These are phyloP conservation scores for Zhuqinia jingwanae DNA, from an alignment of 2,888 invertebrate species.

Conservation along the genomic window DNA sequence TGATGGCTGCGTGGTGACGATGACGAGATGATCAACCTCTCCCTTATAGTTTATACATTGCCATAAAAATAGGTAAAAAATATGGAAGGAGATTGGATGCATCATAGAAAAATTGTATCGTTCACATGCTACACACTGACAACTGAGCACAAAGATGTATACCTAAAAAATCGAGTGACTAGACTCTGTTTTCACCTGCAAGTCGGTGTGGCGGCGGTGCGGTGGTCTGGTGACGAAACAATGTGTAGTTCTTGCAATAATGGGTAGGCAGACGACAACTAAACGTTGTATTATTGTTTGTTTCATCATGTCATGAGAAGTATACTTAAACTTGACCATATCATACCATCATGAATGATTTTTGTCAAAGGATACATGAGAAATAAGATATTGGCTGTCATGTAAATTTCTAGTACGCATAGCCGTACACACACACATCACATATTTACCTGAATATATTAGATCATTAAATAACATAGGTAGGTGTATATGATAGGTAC, in stretches of 20 bases:
- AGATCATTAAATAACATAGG: no score
- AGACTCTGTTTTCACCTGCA: background rate
- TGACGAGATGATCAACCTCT: background rate
- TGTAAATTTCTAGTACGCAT: background rate
- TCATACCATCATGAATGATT: background rate
- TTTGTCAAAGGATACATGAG: background rate
- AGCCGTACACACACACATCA: background rate
- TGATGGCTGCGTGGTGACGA: no score
- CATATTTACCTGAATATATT: no score
- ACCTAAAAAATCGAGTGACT: background rate
- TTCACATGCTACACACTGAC: background rate
- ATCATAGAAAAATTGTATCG: conserved; percentile 28
- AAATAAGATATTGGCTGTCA: background rate
- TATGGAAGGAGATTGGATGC: background rate
- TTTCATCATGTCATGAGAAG: background rate
- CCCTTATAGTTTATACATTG: no score
- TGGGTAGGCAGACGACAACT: conserved; percentile 24
- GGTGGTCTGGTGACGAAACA: conserved; percentile 51
- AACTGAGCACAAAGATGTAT: background rate
- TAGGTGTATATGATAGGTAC: conserved; percentile 8
- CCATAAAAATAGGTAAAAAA: background rate
- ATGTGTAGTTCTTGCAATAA: conserved; percentile 27
- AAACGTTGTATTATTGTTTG: conserved; percentile 32
- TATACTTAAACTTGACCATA: background rate
- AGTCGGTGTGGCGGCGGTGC: background rate